Conservation (phyloP, 35 echinoderm and acorn worm species). For the Heliocidaris erythrogramma region DNA sequence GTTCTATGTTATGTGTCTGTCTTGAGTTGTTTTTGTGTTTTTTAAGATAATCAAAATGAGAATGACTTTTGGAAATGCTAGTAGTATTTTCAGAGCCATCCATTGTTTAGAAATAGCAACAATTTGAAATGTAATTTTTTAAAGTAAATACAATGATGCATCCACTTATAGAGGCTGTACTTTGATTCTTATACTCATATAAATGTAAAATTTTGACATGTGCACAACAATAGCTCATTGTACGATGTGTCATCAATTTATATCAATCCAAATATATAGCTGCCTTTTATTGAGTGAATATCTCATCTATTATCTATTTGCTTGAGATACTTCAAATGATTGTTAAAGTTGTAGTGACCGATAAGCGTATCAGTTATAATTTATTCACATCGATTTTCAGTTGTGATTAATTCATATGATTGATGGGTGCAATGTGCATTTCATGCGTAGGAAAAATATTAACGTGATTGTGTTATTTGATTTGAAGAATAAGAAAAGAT, state of each 20-base stretch:
- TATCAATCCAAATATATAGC: not conserved
- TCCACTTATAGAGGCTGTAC: not conserved
- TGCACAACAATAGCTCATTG: not conserved
- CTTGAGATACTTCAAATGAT: not conserved
- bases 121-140: not conserved
- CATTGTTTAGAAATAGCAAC: not conserved
- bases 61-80: no score
- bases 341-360: not conserved
- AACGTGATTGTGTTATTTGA: not conserved
- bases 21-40: no score
- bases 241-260: not conserved
- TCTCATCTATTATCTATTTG: not conserved
- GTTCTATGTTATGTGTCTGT: no score
- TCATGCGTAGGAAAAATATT: not conserved
- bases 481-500: not conserved
- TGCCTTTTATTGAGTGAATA: not conserved
- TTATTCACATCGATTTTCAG: not conserved
- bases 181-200: not conserved
- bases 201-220: not conserved
- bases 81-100: no score
- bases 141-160: not conserved
- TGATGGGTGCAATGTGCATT: not conserved
- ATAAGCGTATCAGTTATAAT: not conserved
- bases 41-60: no score
- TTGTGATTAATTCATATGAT: not conserved